phyloP scores from a whole-genome alignment of 2,113 vertebrate genomes.

The Malaclemys terrapin region DNA sequence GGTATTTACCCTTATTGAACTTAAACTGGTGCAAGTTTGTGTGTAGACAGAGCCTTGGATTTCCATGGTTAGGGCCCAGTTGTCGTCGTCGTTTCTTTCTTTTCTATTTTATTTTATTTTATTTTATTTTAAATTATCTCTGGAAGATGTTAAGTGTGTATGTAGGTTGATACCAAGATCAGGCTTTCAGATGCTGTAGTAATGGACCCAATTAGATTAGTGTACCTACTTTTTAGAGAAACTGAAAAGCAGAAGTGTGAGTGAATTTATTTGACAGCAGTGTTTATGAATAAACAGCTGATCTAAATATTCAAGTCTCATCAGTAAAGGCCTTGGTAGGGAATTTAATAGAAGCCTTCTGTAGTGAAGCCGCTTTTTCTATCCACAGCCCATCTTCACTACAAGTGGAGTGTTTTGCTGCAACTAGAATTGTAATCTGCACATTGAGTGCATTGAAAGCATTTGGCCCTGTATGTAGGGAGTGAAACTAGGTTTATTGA shows the following conservation, averaged over 20 bases:
- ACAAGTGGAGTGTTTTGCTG: slow-evolving; percentile 60
- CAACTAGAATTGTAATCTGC: not conserved
- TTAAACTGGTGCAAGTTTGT: not conserved
- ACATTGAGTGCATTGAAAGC: not conserved
- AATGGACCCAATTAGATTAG: not conserved
- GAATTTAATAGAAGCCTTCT: slow-evolving; percentile 15
- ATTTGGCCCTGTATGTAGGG: not conserved
- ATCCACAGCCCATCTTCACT: slow-evolving; percentile 19
- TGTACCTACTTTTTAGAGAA: not conserved
- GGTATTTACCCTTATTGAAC: not conserved
- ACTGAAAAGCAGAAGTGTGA: not conserved
- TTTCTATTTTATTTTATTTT: slow-evolving; percentile 25
- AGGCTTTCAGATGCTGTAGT: not conserved
- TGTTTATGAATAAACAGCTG: fast-evolving
- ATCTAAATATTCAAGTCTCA: not conserved
- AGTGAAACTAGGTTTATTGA: not conserved
- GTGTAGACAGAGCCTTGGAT: not conserved
- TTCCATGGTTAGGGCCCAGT: not conserved
- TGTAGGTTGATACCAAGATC: not conserved
- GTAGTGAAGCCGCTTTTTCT: slow-evolving; percentile 22
- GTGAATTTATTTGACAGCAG: not conserved
- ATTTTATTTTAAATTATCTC: not conserved
- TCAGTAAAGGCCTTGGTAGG: not conserved
- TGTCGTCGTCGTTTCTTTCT: not conserved
- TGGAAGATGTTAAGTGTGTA: not conserved